These are phyloP conservation scores for Xestobium rufovillosum DNA, from an alignment of 2,888 invertebrate species.

Conservation along the genomic window DNA sequence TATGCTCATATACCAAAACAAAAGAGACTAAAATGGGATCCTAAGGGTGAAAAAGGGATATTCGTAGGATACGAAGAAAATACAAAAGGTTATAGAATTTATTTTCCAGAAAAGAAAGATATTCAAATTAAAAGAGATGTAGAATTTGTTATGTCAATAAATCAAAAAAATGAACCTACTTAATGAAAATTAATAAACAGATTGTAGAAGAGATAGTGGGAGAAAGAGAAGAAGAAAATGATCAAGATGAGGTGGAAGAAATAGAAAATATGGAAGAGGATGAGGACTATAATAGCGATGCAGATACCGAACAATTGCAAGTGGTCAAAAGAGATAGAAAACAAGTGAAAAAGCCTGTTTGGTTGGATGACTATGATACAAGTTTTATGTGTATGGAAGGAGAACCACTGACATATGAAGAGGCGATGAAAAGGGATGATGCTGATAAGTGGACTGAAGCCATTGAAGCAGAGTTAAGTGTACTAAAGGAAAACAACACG, in stretches of 20 bases:
- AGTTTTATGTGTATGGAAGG: conserved; percentile 15
- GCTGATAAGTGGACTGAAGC: conserved; percentile 17
- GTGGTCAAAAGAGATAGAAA: conserved; percentile 9
- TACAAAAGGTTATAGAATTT: conserved; percentile 12
- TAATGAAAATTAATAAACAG: conserved; percentile 4
- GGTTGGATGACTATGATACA: conserved; percentile 9
- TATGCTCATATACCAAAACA: conserved; percentile 6
- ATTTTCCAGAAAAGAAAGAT: conserved; percentile 14
- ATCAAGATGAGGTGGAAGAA: conserved; percentile 9
- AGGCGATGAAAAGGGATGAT: conserved; percentile 16
- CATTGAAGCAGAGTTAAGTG: conserved; percentile 16
- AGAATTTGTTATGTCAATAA: conserved; percentile 9
- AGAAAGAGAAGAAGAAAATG: conserved; percentile 4
- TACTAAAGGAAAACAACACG: conserved; percentile 20
- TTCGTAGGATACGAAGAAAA: conserved; percentile 14
- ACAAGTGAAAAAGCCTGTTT: conserved; percentile 10
- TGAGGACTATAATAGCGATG: neutral
- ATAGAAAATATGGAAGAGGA: neutral
- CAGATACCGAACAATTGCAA: neutral
- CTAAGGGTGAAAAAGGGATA: conserved; percentile 7
- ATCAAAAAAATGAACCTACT: neutral
- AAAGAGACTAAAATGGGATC: conserved; percentile 11
- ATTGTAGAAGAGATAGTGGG: conserved; percentile 1
- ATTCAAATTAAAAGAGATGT: conserved; percentile 14
- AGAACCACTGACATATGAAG: conserved; percentile 13